Evolutionary conservation across 2,888 invertebrate genomes (phyloP), one percentile per base, ranked within the genome.

Genomic region (Artemia sinica): DNA sequence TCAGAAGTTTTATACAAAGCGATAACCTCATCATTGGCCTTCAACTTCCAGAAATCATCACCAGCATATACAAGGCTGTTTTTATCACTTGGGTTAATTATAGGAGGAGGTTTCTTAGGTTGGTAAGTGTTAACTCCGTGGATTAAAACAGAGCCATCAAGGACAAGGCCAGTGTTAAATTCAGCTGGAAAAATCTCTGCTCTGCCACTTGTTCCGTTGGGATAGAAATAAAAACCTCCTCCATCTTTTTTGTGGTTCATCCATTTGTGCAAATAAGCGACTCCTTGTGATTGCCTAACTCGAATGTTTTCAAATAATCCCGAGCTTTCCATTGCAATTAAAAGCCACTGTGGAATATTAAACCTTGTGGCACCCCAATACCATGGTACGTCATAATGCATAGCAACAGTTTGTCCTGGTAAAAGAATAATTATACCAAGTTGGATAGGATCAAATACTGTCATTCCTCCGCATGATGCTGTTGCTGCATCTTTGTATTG

Each of bases 401-500:
- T 58, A 14, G 58, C 58, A 14, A 58, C 58, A 14, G 58, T 58
- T 58, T 58, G 58, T n/a, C 58, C 58, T n/a, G 58, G 58, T 58
- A 58, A 18, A 8, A 58, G 18, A 1, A 58, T 10, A 14, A 58
- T 58, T 58, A 58, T 58, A n/a, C 58, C 58, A 14, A 58, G 18
- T 18, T 58, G 58, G 10, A 58, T 58, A n/a, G 58, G 58, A 18
- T 58, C 58, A 18, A 58, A 58, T 1, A 18, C 18, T 14, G 58
- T 14, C n/a, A 58, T n/a, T 58, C 58, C 58, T 8, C 58, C 58
- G 18, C 58, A 58, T 18, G 58, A 58, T 58, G 58, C 58, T 8
- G 58, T 58, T 58, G 58, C 58, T 14, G 58, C 58, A 14, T 8
- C 9, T n/a, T 14, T 58, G 10, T 58, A 58, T 9, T 58, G 58